Percentiles rank a stretch among this genome's conserved stretches.
These are phyloP conservation scores for Hippocampus abdominalis DNA, from an alignment of 2,113 vertebrate species.

Conservation along the genomic window DNA sequence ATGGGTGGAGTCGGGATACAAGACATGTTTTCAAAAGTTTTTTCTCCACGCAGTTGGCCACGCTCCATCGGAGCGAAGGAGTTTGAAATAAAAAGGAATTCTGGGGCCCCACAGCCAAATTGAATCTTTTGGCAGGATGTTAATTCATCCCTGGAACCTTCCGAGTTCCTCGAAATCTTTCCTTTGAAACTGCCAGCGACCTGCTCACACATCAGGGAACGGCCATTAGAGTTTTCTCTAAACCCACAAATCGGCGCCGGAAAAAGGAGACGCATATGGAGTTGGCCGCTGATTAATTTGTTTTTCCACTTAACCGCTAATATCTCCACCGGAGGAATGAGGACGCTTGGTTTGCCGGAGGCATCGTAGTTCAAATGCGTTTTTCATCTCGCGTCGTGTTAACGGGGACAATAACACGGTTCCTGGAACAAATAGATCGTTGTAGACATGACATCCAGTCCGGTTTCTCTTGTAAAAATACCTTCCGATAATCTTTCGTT, in stretches of 20 bases:
- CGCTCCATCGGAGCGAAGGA: constrained; percentile 27
- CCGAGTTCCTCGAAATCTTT: not conserved
- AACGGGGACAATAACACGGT: not conserved
- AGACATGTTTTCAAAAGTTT: constrained; percentile 29
- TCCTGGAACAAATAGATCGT: not conserved
- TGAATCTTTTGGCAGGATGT: constrained; percentile 23
- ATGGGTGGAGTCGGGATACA: constrained; percentile 11
- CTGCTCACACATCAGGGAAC: not conserved
- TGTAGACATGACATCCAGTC: not conserved
- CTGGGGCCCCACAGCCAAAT: constrained; percentile 26
- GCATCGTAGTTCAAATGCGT: not conserved
- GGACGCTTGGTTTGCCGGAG: not conserved
- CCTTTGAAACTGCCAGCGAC: constrained; percentile 1
- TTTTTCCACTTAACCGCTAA: not conserved
- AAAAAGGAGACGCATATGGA: not conserved
- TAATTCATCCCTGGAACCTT: constrained; percentile 21
- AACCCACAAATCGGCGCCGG: not conserved
- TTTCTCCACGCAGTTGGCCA: constrained; percentile 20
- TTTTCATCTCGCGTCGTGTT: not conserved
- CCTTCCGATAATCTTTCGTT: too few relatives aligned
- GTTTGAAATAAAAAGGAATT: not conserved
- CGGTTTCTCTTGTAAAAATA: not conserved
- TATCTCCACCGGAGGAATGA: not conserved
- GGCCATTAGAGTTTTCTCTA: not conserved
- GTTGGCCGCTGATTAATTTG: not conserved